Evolutionary conservation across 2,888 invertebrate genomes (phyloP), one percentile per base, ranked within the genome.

Genomic region (Malthinus flaveolus): DNA sequence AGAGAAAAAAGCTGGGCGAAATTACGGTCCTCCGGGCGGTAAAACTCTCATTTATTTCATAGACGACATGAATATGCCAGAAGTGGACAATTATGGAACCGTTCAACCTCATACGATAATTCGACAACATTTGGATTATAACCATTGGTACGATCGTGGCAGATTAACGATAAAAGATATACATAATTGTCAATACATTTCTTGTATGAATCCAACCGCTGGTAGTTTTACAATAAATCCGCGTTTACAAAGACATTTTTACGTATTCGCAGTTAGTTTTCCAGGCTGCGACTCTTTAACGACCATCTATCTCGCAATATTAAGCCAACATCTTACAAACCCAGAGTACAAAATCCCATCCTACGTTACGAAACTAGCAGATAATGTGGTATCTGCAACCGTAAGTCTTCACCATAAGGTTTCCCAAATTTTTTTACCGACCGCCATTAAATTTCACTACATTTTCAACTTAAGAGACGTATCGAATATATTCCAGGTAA

Each of bases 51-150:
- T 97, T 62, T 97, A 96, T 77, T 97, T 97, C 74, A 90, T 97
- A 59, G 97, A 97, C 73, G 97, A 97, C 72, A 90, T 97, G 90
- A 97, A 97, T 75, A 97, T 97, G 96, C 97, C 97, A 1, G 95
- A 95, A 83, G 87, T 87, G 34, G 90, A 90, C 75, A 76, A 85
- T 33, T 97, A 97, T 71, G 96, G 95, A 7, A 97, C 97, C 0
- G 97, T 97, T 0, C 96, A 96, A 75, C 97, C 97, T 0, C 97
- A 97, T 74, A 97, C 97, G 0, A 80, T 97, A 52, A 96, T 97
- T 66, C 84, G 97, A 1, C 97, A 97, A 74, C 96, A 97, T 80
- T 81, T 97, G 72, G 97, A 97, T 78, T 97, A 97, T 74, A 89
- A 89, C 48, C 97, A 97, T 78, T 97, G 97, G 97, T 91, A 93